Evolutionary conservation across 2,797 vertebrate species (phyloP).

Genomic region (Fundulus diaphanus): DNA sequence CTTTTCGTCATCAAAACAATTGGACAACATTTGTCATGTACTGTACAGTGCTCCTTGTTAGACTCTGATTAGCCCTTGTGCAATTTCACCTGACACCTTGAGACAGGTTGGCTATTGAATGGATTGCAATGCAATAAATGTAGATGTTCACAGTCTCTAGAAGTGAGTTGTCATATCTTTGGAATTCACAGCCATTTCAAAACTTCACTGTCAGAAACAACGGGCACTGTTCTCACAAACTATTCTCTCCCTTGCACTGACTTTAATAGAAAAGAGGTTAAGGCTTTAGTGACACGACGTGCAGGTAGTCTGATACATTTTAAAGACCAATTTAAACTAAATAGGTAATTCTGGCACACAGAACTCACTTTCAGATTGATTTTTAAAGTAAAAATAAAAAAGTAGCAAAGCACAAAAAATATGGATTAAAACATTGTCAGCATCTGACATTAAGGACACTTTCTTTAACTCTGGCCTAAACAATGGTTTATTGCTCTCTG

Average conservation of each 20-base stretch:
- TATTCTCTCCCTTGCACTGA: background rate
- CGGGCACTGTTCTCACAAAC: background rate
- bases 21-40: background rate
- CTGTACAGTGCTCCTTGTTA: background rate
- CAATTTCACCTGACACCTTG: background rate
- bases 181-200: background rate
- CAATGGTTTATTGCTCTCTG: background rate
- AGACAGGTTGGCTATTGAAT: background rate
- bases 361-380: background rate
- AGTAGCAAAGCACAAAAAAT: background rate
- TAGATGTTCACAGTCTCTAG: background rate
- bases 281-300: background rate
- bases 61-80: no score
- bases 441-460: background rate
- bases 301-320: background rate
- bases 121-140: background rate
- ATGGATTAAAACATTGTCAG: background rate
- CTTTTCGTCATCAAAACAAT: no score
- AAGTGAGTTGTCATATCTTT: background rate
- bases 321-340: background rate
- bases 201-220: background rate
- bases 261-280: constrained; percentile 1
- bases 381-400: background rate
- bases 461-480: background rate
- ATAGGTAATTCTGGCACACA: background rate